Evolutionary conservation across 2,113 vertebrate genomes (phyloP).

Genomic region (Dissostichus mawsoni): DNA sequence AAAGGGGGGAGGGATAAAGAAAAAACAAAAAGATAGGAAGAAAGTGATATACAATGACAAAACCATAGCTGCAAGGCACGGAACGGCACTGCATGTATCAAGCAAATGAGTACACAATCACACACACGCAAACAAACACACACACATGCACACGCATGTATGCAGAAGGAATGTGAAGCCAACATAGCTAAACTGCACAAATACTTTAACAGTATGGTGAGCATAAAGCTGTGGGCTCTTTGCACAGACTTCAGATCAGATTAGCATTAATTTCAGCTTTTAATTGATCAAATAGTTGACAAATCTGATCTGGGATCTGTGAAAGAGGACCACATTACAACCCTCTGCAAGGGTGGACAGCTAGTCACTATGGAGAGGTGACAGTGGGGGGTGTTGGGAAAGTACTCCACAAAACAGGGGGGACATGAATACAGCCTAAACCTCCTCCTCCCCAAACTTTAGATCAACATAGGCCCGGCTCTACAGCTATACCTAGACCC

Average conservation of each 20-base stretch:
- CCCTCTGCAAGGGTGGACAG: slow-evolving; percentile 59
- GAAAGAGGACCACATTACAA: slow-evolving; percentile 45
- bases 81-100: slow-evolving; percentile 64
- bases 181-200: slow-evolving; percentile 81
- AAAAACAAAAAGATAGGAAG: slow-evolving; percentile 78
- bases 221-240: slow-evolving; percentile 46
- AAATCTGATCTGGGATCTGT: slow-evolving; percentile 60
- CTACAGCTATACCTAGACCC: slow-evolving; percentile 37
- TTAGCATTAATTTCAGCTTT: not conserved
- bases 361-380: slow-evolving; percentile 76
- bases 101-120: slow-evolving; percentile 53
- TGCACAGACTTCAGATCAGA: slow-evolving; percentile 65
- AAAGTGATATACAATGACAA: slow-evolving; percentile 84
- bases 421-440: slow-evolving; percentile 49
- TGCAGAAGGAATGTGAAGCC: slow-evolving; percentile 83
- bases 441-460: slow-evolving; percentile 72
- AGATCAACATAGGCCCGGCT: slow-evolving; percentile 45
- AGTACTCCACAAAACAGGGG: slow-evolving; percentile 55
- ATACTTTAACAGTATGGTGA: slow-evolving; percentile 75
- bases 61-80: slow-evolving; percentile 77
- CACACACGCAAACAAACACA: slow-evolving; percentile 24
- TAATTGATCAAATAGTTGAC: not conserved
- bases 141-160: slow-evolving; percentile 57
- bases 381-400: slow-evolving; percentile 63
- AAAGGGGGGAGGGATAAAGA: slow-evolving; percentile 51